Base-by-base conservation (phyloP, 2,797 vertebrate species). In the Eulemur albifrons region DNA sequence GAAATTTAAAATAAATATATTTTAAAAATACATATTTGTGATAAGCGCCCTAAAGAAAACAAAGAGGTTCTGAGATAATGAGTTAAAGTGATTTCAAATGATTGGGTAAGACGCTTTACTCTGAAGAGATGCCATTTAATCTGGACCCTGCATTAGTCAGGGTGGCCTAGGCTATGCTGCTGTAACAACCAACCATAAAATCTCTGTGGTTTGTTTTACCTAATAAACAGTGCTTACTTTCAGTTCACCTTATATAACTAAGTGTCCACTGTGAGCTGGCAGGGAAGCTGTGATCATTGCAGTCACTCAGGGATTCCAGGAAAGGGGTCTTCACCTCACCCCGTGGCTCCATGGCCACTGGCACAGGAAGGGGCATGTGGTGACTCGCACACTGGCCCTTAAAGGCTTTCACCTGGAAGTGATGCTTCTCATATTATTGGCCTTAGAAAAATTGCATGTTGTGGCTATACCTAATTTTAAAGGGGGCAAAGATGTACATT, bases 1-100 rank as follows among this genome's bases (percentile, higher is more conserved):
- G 38, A 43, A 93, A 69, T 93, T 81, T 54, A 76, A 91, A 91
- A 85, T 50, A 80, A 45, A 27, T 45, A n/a, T 4, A 83, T 80
- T 88, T 63, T 48, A 6, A 72, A 93, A 50, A 27, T 70, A 57
- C 73, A 21, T 40, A 59, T 50, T 17, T 65, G 18, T 43, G 30
- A 72, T 75, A 80, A 45, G n/a, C 83, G 14, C 14, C 63, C 20
- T 75, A 18, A 63, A 81, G 32, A 25, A 85, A 94, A 88, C 25
- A 77, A 70, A 65, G 12, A 38, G 5, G 0, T 82, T 81, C 73
- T 90, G 21, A 73, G n/a, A 45, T 45, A 59, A 43, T 54, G 17
- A 35, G 57, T 61, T 77, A 72, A 85, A 82, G 18, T 10, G 12
- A 81, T 90, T 87, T 88, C 43, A 84, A 86, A 84, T 88, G 54